Evolutionary conservation across 2,797 vertebrate species (phyloP).

Genomic region (Rhyacichthys aspro): DNA sequence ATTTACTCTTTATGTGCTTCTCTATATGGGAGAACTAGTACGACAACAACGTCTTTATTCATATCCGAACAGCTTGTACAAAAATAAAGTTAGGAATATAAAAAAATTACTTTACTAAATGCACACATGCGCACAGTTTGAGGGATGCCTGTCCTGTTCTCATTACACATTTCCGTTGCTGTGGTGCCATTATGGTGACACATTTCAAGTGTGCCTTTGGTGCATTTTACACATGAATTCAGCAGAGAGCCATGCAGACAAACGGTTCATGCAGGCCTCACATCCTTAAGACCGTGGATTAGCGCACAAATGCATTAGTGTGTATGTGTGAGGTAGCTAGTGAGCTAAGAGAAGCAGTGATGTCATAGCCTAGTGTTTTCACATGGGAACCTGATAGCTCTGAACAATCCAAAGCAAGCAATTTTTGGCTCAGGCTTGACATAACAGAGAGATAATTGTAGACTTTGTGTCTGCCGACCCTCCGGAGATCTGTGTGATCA

Average conservation of each 20-base stretch:
- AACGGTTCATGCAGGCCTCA: conserved; percentile 31
- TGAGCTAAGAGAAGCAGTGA: conserved; percentile 65
- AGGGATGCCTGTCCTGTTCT: background rate
- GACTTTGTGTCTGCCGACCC: conserved; percentile 64
- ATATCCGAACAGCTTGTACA: too few relatives aligned
- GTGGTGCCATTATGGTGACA: conserved; percentile 17
- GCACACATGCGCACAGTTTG: background rate
- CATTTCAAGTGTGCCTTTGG: conserved; percentile 10
- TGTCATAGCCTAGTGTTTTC: conserved; percentile 74
- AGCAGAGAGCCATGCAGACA: conserved; percentile 14
- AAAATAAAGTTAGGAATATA: too few relatives aligned
- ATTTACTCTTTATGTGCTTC: too few relatives aligned
- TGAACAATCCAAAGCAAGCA: conserved; percentile 70
- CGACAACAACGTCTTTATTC: too few relatives aligned
- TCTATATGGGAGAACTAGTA: too few relatives aligned
- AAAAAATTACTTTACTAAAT: too few relatives aligned
- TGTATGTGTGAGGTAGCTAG: conserved; percentile 46
- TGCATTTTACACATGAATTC: conserved; percentile 23
- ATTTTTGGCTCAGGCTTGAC: conserved; percentile 77
- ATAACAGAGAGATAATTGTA: conserved; percentile 77
- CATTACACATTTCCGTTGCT: conserved; percentile 6
- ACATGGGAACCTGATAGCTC: conserved; percentile 74
- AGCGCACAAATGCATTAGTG: conserved; percentile 25
- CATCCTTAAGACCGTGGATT: conserved; percentile 38
- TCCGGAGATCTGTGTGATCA: conserved; percentile 65